These are phyloP conservation scores for Cherax destructor DNA, from an alignment of 1,140 invertebrate species.

Conservation along the genomic window DNA sequence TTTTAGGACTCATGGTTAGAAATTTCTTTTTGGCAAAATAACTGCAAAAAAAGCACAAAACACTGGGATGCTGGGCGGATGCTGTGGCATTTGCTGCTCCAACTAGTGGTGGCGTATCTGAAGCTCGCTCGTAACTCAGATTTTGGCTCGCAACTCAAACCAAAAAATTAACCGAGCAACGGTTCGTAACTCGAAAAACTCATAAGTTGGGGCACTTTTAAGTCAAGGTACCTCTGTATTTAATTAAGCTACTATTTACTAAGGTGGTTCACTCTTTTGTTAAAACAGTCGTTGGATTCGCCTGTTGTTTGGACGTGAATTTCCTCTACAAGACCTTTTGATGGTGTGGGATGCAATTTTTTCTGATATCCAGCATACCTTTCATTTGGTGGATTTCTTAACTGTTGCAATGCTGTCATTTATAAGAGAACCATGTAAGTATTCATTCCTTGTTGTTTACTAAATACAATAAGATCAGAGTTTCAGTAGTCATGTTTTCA, in stretches of 20 bases:
- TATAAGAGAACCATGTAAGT: slow-evolving; percentile 83
- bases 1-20: too few species aligned
- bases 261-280: background rate
- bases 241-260: background rate
- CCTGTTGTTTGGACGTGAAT: slow-evolving; percentile 87
- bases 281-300: slow-evolving; percentile 84
- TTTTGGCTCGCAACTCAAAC: too few species aligned
- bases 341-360: slow-evolving; percentile 89
- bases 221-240: too few species aligned
- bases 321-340: slow-evolving; percentile 84
- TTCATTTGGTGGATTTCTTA: slow-evolving; percentile 85
- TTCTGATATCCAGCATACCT: slow-evolving; percentile 81
- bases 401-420: slow-evolving; percentile 86
- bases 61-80: too few species aligned
- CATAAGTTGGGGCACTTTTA: too few species aligned
- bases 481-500: background rate
- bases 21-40: too few species aligned
- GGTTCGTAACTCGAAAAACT: too few species aligned
- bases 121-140: too few species aligned
- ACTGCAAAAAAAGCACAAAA: too few species aligned
- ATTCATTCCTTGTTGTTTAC: background rate
- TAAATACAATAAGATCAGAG: background rate
- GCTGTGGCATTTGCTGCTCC: too few species aligned
- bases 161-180: too few species aligned
- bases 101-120: too few species aligned